phyloP scores from a whole-genome alignment of 2,113 vertebrate genomes.

The Coryphaenoides rupestris region DNA sequence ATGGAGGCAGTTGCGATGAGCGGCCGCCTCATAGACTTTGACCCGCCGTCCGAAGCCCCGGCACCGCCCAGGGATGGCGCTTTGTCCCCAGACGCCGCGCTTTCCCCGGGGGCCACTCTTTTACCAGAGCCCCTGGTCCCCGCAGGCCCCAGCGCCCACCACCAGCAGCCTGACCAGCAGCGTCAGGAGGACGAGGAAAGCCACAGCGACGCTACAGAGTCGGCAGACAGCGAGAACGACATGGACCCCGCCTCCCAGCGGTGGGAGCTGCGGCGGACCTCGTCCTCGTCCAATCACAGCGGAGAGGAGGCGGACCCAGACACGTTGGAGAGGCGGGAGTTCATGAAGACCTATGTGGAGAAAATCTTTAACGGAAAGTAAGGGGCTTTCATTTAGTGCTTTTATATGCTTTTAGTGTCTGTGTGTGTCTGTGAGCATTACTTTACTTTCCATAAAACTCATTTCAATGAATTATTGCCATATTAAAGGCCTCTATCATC shows the following conservation, averaged over 20 bases:
- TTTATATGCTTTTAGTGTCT: neutral
- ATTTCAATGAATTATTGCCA: too few relatives aligned
- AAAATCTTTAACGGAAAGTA: conserved; percentile 89
- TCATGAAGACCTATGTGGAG: conserved; percentile 87
- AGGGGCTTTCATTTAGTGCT: conserved; percentile 35
- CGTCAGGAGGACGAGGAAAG: conserved; percentile 33
- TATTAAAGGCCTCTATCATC: too few relatives aligned
- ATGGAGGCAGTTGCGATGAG: conserved; percentile 84
- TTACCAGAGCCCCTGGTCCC: conserved; percentile 54
- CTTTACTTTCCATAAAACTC: too few relatives aligned
- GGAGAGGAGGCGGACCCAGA: conserved; percentile 73
- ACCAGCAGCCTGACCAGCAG: conserved; percentile 1
- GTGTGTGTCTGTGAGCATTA: neutral
- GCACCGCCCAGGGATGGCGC: conserved; percentile 46
- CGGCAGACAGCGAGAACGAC: conserved; percentile 90
- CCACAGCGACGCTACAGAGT: conserved; percentile 89
- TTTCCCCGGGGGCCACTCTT: conserved; percentile 7
- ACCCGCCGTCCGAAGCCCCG: conserved; percentile 53
- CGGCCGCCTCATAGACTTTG: conserved; percentile 85
- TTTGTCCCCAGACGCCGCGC: conserved; percentile 43
- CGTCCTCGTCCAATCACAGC: conserved; percentile 88
- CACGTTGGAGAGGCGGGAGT: conserved; percentile 71
- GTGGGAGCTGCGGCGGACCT: conserved; percentile 78
- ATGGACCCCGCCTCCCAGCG: conserved; percentile 68
- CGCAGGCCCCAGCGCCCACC: conserved; percentile 12